Evolutionary conservation across 2,797 vertebrate species (phyloP), one percentile per base, ranked within the genome.

Genomic region (Pseudocheirus occidentalis): DNA sequence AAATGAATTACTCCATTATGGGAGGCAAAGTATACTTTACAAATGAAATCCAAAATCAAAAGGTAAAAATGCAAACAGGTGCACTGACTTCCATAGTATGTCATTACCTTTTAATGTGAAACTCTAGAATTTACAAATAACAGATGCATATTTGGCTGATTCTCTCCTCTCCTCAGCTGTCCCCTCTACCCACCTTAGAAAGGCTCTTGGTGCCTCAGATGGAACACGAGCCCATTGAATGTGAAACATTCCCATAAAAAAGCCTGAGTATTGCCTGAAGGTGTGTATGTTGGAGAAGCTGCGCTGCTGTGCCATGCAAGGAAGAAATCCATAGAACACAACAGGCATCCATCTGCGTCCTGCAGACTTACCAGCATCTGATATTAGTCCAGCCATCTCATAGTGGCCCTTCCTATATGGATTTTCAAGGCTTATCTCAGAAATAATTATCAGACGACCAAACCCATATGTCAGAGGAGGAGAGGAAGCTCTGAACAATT

Each of bases 31-130:
- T 96, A 94, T 53, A 58, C 59, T 94, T 52, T 90, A 89, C 34
- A 96, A 54, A 94, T 16, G 95, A 95, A 58, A 97, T 16, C 55
- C 92, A 96, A 90, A 50, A 96, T 54, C 91, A 55, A 94, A 92
- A 92, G 28, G 0, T 52, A 95, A 95, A 90, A 31, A 14, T 89
- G 1, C 58, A 55, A 21, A n/a, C 55, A 93, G 53, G 9, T 55
- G 31, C 1, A 94, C 52, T 90, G 31, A n/a, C 34, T 92, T 92
- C 93, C 57, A 90, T 93, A 97, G 97, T 4, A 95, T 46, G 18
- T 81, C 66, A 40, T 40, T 81, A 81, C 16, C 66, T 81, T 81
- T 81, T 81, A n/a, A 94, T 16, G 90, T 7, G 66, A 95, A 29
- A 81, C 4, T 91, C 11, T 94, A 21, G 73, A 89, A 95, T 93